Conservation (phyloP, 2,113 vertebrate species). For the Mormyrus iriodes region DNA sequence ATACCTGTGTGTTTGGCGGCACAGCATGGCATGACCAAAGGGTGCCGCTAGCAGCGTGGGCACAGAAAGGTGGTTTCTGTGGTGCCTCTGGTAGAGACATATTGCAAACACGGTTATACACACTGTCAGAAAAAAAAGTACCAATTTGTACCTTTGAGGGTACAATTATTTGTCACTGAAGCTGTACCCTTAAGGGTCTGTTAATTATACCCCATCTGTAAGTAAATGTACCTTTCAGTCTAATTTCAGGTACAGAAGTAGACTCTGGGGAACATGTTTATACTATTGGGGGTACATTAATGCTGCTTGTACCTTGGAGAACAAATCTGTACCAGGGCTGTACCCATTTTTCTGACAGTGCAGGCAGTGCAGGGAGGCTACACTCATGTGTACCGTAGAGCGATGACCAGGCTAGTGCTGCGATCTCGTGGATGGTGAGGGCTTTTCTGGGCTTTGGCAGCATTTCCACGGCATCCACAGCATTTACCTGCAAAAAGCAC, state of each 20-base stretch:
- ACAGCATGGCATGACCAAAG: too few species aligned
- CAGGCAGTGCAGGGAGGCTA: neutral
- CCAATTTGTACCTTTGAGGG: neutral
- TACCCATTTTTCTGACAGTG: neutral
- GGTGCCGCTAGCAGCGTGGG: neutral
- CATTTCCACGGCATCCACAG: conserved; percentile 90
- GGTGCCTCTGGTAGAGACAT: neutral
- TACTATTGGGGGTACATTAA: neutral
- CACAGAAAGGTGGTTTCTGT: neutral
- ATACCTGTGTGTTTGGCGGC: conserved; percentile 63
- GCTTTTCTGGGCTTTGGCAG: conserved; percentile 92
- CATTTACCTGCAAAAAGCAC: conserved; percentile 72
- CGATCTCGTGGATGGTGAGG: conserved; percentile 92
- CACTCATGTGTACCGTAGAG: conserved; percentile 69
- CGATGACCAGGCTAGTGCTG: conserved; percentile 90
- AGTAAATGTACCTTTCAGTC: neutral
- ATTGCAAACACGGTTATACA: neutral
- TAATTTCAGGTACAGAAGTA: neutral
- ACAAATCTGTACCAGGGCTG: neutral
- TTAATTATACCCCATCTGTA: neutral
- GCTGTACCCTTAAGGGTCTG: too few species aligned
- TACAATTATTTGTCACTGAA: neutral
- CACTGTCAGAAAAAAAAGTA: neutral
- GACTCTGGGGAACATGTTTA: neutral
- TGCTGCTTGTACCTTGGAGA: neutral